A percentile compares a stretch with the other conserved stretches of the same genome.
phyloP scores from a whole-genome alignment of 2,797 vertebrate genomes.

The Anguilla anguilla region DNA sequence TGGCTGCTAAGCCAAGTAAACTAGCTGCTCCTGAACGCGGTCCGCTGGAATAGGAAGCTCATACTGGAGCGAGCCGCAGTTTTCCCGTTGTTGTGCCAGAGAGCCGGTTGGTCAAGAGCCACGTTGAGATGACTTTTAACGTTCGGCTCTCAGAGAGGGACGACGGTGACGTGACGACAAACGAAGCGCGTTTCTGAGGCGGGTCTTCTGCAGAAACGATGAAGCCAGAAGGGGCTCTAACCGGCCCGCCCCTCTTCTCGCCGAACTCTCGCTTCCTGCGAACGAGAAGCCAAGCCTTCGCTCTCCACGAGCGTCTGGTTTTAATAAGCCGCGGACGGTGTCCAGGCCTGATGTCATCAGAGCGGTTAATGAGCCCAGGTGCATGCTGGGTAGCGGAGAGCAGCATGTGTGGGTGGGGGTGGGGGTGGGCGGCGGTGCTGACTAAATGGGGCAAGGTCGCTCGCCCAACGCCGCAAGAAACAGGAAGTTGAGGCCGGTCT shows the following conservation, averaged over 20 bases:
- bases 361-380: conserved; percentile 42
- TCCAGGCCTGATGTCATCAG: conserved; percentile 20
- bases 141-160: neutral
- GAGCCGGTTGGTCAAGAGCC: neutral
- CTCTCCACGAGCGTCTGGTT: conserved; percentile 12
- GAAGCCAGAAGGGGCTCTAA: neutral
- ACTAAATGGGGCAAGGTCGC: conserved; percentile 26
- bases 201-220: neutral
- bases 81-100: neutral
- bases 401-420: conserved; percentile 16
- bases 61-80: neutral
- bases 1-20: neutral
- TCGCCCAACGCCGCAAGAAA: conserved; percentile 28
- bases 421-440: conserved; percentile 26
- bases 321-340: conserved; percentile 17
- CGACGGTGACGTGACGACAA: neutral
- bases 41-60: neutral
- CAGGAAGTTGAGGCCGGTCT: conserved; percentile 42
- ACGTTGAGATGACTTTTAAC: neutral
- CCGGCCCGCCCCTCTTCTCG: neutral
- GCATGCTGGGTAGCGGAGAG: conserved; percentile 51
- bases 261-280: neutral
- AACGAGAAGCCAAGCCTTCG: neutral
- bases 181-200: neutral
- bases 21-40: neutral